phyloP scores from a whole-genome alignment of 2,797 vertebrate genomes.

The Darevskia mixta region DNA sequence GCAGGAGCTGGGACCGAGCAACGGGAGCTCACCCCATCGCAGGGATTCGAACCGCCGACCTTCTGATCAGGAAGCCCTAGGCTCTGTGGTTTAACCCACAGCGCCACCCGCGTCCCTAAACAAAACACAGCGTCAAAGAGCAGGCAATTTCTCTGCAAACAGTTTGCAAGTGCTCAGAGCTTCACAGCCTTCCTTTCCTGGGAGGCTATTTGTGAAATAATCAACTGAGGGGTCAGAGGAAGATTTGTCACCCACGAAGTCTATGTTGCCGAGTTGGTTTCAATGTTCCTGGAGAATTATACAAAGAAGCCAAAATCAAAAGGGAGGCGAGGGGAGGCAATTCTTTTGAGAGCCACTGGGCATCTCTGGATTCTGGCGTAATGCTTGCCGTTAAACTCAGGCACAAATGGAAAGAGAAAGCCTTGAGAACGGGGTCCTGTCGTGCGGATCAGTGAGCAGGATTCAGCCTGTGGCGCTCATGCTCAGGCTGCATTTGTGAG shows the following conservation, averaged over 20 bases:
- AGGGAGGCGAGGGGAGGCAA: no score
- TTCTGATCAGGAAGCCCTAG: no score
- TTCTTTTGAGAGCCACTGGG: background rate
- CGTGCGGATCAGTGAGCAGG: constrained; percentile 6
- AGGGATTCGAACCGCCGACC: no score
- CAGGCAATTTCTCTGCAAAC: no score
- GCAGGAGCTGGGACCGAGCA: no score
- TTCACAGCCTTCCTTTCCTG: no score
- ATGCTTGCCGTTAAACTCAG: background rate
- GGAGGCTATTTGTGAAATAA: background rate
- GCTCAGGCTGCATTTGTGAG: background rate
- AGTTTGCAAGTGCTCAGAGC: no score
- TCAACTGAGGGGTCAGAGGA: background rate
- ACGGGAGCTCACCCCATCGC: no score
- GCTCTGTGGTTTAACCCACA: no score
- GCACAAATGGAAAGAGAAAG: constrained; percentile 6
- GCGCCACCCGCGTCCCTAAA: no score
- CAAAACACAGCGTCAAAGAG: no score
- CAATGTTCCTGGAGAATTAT: background rate
- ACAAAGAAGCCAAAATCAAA: background rate
- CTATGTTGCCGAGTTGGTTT: background rate
- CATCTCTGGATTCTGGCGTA: background rate
- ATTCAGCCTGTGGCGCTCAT: background rate
- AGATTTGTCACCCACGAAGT: background rate
- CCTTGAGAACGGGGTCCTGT: background rate